Conservation (phyloP, 2,888 invertebrate genomes). For the Zele albiditarsus region DNA sequence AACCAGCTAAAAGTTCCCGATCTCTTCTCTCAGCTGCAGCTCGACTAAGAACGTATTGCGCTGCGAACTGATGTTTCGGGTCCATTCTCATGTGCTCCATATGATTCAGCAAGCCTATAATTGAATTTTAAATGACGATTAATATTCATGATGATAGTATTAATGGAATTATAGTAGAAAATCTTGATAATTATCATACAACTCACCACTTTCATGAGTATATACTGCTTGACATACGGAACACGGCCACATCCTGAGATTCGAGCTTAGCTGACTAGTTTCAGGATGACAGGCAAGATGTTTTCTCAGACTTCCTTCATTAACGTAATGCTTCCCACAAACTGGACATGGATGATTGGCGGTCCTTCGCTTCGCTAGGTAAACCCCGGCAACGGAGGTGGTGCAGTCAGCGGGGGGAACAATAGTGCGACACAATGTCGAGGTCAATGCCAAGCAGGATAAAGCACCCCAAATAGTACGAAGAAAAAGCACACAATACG, state of each 20-base stretch:
- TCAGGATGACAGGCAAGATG: constrained; percentile 96
- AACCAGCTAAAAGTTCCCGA: constrained; percentile 80
- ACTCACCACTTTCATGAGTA: constrained; percentile 93
- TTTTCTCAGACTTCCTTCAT: constrained; percentile 93
- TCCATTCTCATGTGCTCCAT: constrained; percentile 99
- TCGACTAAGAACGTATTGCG: constrained; percentile 91
- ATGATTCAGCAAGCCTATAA: constrained; percentile 89
- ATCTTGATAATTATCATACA: not conserved
- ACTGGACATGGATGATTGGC: constrained; percentile 96
- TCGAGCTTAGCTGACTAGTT: constrained; percentile 88
- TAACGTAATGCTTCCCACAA: constrained; percentile 96
- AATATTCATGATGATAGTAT: no score
- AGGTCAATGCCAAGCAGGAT: constrained; percentile 73
- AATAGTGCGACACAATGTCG: constrained; percentile 73
- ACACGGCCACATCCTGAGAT: constrained; percentile 96
- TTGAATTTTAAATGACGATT: not conserved
- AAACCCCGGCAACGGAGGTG: constrained; percentile 75
- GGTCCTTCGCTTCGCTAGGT: constrained; percentile 93
- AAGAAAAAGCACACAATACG: constrained; percentile 49
- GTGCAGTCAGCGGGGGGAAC: constrained; percentile 73
- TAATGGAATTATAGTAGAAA: no score
- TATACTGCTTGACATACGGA: constrained; percentile 96
- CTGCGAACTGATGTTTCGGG: constrained; percentile 95
- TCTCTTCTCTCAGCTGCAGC: constrained; percentile 94
- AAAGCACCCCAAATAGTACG: constrained; percentile 70